phyloP scores from a whole-genome alignment of 2,797 vertebrate genomes.

The Parotocinclus haroldoi region DNA sequence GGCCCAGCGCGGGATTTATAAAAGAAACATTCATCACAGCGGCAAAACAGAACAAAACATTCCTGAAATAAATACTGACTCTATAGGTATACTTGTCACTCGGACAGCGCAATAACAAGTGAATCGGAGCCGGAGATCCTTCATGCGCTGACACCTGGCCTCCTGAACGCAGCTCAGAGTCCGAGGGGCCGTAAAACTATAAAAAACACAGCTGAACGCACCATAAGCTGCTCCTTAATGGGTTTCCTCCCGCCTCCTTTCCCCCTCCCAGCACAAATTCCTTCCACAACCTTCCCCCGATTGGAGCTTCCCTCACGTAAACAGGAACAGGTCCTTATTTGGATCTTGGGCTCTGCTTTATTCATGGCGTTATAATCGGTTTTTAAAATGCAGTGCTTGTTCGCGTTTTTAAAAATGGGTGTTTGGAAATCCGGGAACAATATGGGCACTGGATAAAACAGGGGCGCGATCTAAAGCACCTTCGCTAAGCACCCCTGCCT shows the following conservation, averaged over 20 bases:
- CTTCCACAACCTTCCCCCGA: no score
- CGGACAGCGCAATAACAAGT: constrained; percentile 90
- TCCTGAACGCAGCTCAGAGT: constrained; percentile 63
- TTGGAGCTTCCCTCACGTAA: no score
- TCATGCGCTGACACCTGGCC: constrained; percentile 79
- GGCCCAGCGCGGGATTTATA: constrained; percentile 81
- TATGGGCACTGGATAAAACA: no score
- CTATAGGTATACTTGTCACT: constrained; percentile 86
- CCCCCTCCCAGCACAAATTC: no score
- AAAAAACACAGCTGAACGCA: constrained; percentile 46
- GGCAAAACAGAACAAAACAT: constrained; percentile 99
- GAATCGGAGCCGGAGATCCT: constrained; percentile 92
- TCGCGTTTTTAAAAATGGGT: no score
- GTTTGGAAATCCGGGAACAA: no score
- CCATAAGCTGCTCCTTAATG: constrained; percentile 45
- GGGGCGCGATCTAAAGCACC: no score
- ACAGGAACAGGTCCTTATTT: no score
- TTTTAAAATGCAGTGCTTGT: no score
- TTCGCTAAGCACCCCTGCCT: no score
- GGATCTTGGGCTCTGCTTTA: no score
- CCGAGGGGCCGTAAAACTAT: constrained; percentile 40
- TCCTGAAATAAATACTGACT: constrained; percentile 88
- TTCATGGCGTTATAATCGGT: no score
- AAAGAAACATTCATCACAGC: constrained; percentile 89
- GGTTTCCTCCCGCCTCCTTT: constrained; percentile 15